Conservation (phyloP, 2,113 vertebrate genomes). For the Zapus hudsonius region DNA sequence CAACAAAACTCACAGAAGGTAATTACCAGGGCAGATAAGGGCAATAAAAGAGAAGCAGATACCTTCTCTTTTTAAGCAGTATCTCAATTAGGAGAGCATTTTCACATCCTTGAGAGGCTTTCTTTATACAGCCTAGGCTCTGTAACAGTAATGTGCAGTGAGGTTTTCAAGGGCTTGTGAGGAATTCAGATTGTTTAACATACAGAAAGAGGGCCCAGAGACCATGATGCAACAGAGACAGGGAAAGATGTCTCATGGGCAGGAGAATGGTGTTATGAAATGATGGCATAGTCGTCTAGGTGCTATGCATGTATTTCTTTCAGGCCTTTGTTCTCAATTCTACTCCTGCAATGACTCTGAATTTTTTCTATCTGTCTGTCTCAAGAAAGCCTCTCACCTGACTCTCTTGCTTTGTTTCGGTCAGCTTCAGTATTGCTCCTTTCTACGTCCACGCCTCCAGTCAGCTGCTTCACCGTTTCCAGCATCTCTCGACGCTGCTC, state of each 20-base stretch:
- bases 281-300: too few species aligned
- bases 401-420: slow-evolving; percentile 86
- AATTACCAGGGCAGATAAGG: background rate
- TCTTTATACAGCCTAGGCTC: background rate
- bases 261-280: too few species aligned
- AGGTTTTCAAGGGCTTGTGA: background rate
- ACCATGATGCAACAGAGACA: background rate
- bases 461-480: slow-evolving; percentile 88
- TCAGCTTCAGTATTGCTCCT: slow-evolving; percentile 84
- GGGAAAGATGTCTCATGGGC: background rate
- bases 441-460: slow-evolving; percentile 88
- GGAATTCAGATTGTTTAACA: slow-evolving; percentile 15
- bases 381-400: slow-evolving; percentile 81
- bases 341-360: too few species aligned
- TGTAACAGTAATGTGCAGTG: background rate
- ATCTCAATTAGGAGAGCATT: background rate
- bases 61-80: background rate
- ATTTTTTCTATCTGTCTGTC: background rate
- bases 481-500: slow-evolving; percentile 90
- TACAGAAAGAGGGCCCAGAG: background rate
- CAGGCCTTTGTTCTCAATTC: too few species aligned
- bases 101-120: background rate
- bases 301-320: too few species aligned
- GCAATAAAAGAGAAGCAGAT: background rate
- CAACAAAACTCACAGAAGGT: background rate